A percentile compares a stretch with the other conserved stretches of the same genome.
Evolutionary conservation across 1,140 invertebrate species (phyloP).

Genomic region (Thalassaphorura encarpata): DNA sequence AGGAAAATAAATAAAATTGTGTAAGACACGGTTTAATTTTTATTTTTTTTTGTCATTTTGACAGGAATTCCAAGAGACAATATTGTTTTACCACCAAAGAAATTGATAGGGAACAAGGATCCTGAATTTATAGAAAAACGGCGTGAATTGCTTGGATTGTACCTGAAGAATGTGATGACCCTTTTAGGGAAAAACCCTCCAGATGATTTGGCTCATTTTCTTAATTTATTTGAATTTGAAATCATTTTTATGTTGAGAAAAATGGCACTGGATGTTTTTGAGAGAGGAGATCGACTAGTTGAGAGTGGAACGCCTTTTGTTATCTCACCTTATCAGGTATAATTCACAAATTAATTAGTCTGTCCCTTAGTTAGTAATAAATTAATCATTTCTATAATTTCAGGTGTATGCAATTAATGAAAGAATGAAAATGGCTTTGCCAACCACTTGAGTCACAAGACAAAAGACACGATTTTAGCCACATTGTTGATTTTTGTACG

Average conservation of each 20-base stretch:
- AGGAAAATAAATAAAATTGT: not conserved
- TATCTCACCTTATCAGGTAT: conserved; percentile 63
- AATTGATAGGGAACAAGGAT: conserved; percentile 66
- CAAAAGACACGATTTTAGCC: conserved; percentile 68
- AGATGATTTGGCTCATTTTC: conserved; percentile 59
- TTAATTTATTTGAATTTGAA: conserved; percentile 71
- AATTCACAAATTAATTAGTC: conserved; percentile 14
- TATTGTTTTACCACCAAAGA: conserved; percentile 75
- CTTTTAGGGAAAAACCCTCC: conserved; percentile 57
- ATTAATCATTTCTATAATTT: conserved; percentile 36
- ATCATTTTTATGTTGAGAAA: conserved; percentile 69
- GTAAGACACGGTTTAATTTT: not conserved
- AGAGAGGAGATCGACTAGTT: conserved; percentile 55
- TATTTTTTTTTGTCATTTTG: conserved; percentile 5
- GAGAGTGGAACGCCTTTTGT: conserved; percentile 47
- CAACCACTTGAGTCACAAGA: conserved; percentile 55
- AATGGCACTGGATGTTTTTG: conserved; percentile 58
- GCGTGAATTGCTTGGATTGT: conserved; percentile 62
- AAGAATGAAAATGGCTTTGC: conserved; percentile 72
- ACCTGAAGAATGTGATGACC: conserved; percentile 63
- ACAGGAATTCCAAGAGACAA: conserved; percentile 58
- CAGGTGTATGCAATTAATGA: conserved; percentile 80
- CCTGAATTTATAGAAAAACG: conserved; percentile 77
- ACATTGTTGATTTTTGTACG: conserved; percentile 78
- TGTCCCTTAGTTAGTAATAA: conserved; percentile 20